These are phyloP conservation scores for Forbesichthys papilliferus DNA, from an alignment of 2,113 vertebrate species.

Conservation along the genomic window DNA sequence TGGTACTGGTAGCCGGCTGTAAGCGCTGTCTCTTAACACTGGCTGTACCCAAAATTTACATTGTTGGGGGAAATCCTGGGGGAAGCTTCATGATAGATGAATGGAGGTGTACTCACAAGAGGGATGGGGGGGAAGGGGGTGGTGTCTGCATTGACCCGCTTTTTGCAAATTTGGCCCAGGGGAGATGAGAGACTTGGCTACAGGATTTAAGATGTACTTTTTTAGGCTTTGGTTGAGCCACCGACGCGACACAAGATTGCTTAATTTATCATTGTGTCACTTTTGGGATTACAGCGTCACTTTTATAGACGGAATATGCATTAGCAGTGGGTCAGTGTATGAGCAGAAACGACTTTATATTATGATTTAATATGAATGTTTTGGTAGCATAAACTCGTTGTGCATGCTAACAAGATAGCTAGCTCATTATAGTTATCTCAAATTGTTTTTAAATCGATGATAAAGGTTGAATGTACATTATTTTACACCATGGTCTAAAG, in stretches of 20 bases:
- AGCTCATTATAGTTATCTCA: background rate
- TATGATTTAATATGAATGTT: background rate
- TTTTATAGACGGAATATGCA: conserved; percentile 27
- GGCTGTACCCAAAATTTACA: conserved; percentile 63
- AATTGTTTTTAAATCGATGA: background rate
- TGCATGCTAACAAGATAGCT: background rate
- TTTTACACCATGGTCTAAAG: background rate
- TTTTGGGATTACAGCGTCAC: conserved; percentile 53
- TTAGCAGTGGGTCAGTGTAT: conserved; percentile 7
- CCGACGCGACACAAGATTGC: conserved; percentile 36
- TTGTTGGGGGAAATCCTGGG: conserved; percentile 60
- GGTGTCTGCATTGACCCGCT: conserved; percentile 71
- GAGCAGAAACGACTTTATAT: conserved; percentile 2
- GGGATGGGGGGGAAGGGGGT: conserved; percentile 41
- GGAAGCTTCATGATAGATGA: conserved; percentile 75
- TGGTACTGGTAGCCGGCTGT: background rate
- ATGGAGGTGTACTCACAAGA: conserved; percentile 13
- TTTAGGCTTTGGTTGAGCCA: conserved; percentile 45
- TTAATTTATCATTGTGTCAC: conserved; percentile 68
- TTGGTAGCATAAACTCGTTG: background rate
- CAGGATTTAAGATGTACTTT: conserved; percentile 58
- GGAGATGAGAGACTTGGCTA: conserved; percentile 54
- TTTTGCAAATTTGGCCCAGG: conserved; percentile 72
- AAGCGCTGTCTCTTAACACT: conserved; percentile 45
- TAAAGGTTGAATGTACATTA: background rate